Conservation (phyloP, 2,888 invertebrate species). For the Nephrotoma appendiculata region DNA sequence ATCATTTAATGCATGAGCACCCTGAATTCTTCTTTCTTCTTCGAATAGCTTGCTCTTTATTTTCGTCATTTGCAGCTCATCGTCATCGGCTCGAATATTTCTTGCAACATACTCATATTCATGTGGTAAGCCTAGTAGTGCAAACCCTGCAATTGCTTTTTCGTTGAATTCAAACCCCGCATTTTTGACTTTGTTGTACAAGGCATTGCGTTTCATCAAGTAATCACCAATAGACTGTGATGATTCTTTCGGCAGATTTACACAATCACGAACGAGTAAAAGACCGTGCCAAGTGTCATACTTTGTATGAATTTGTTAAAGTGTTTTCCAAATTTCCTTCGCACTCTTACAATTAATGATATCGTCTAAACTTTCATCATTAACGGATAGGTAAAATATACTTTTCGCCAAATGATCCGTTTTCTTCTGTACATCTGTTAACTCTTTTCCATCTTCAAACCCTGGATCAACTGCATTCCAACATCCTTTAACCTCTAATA, state of each 20-base stretch:
- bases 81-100: background rate
- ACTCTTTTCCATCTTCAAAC: background rate
- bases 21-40: background rate
- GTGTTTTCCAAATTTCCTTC: background rate
- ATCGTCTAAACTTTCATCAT: background rate
- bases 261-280: background rate
- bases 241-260: too few relatives aligned
- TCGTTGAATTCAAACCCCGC: too few relatives aligned
- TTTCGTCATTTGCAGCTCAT: background rate
- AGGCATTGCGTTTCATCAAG: background rate
- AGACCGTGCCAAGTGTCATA: background rate
- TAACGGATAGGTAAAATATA: background rate
- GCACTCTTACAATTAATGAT: background rate
- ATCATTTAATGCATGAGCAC: background rate
- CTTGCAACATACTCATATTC: background rate
- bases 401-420: background rate
- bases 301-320: background rate
- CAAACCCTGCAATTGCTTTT: background rate
- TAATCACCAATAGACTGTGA: background rate
- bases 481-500: background rate
- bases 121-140: background rate
- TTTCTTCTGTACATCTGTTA: background rate
- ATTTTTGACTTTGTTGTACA: too few relatives aligned
- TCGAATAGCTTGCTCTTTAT: background rate
- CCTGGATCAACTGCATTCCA: background rate